These are phyloP conservation scores for Argyra leucocephala DNA, from an alignment of 2,888 invertebrate genomes.

Conservation along the genomic window DNA sequence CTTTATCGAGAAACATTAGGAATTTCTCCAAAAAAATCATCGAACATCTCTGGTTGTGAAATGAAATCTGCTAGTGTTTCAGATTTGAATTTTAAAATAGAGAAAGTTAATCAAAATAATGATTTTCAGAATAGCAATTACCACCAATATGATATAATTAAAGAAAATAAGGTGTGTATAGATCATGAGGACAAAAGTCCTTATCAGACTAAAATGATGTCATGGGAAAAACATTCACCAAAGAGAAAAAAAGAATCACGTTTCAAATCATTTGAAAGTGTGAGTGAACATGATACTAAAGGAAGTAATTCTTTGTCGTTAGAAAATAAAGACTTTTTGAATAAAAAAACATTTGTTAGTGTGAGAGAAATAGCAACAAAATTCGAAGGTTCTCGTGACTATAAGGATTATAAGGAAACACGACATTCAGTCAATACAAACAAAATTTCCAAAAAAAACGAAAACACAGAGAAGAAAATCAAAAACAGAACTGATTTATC, in stretches of 20 bases:
- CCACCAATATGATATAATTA: background rate
- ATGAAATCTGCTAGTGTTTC: constrained; percentile 28
- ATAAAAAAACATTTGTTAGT: constrained; percentile 36
- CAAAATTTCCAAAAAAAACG: constrained; percentile 24
- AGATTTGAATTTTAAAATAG: background rate
- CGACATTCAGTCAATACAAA: constrained; percentile 12
- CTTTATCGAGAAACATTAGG: constrained; percentile 31
- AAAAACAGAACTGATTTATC: background rate
- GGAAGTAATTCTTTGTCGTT: background rate
- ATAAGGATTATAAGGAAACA: constrained; percentile 13
- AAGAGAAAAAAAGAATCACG: constrained; percentile 27
- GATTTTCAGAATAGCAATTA: background rate
- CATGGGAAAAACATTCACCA: constrained; percentile 25
- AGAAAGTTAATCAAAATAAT: constrained; percentile 18
- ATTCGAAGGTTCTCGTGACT: constrained; percentile 49
- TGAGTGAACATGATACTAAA: background rate
- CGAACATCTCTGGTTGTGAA: constrained; percentile 14
- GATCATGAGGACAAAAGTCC: constrained; percentile 41
- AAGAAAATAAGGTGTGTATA: constrained; percentile 2
- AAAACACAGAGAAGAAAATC: background rate
- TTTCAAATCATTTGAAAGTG: constrained; percentile 21
- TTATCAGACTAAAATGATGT: constrained; percentile 28
- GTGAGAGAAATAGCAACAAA: constrained; percentile 55
- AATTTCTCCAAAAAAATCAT: constrained; percentile 32
- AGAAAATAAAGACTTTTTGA: constrained; percentile 15